Evolutionary conservation across 2,797 vertebrate genomes (phyloP).

Genomic region (Bradypodion ventrale): DNA sequence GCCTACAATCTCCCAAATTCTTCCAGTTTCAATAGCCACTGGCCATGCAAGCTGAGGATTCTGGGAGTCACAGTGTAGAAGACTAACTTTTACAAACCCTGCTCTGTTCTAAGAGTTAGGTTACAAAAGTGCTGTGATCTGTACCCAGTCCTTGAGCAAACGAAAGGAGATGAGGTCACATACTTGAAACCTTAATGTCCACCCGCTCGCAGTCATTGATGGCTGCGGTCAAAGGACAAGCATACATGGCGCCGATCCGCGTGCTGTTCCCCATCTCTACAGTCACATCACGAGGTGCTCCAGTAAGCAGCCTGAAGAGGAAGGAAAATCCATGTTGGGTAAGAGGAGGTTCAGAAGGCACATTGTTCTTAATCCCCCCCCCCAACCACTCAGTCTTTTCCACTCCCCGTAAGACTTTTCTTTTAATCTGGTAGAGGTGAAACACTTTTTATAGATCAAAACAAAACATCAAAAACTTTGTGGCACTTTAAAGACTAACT

Average conservation of each 20-base stretch:
- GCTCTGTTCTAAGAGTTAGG: not conserved
- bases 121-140: not conserved
- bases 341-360: not conserved
- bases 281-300: constrained; percentile 86
- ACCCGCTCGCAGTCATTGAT: constrained; percentile 85
- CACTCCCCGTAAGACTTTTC: no score
- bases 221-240: constrained; percentile 82
- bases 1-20: no score
- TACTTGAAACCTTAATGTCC: constrained; percentile 84
- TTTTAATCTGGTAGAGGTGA: not conserved
- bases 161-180: constrained; percentile 22
- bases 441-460: not conserved
- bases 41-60: not conserved
- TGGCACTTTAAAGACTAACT: no score
- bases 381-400: no score
- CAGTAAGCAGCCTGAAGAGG: constrained; percentile 82
- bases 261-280: constrained; percentile 73
- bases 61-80: not conserved
- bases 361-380: not conserved
- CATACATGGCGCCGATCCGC: constrained; percentile 88
- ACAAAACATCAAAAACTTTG: no score
- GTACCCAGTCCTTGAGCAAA: not conserved
- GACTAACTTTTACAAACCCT: no score
- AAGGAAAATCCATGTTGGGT: not conserved
- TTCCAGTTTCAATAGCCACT: not conserved